Evolutionary conservation across 2,888 invertebrate species (phyloP).

Genomic region (Melinopterus prodromus): DNA sequence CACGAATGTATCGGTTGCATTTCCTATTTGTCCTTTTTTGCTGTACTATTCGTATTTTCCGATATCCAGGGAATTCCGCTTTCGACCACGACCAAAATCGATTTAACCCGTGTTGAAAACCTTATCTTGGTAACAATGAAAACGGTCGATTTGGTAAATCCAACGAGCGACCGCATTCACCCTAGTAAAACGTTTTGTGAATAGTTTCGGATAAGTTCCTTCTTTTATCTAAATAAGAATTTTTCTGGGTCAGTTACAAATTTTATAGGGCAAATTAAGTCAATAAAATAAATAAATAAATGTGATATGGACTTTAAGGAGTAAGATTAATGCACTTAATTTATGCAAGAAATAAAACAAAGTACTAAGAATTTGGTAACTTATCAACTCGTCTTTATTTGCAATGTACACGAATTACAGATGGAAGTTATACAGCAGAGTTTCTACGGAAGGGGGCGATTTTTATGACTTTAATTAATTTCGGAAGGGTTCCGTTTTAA

Average conservation of each 20-base stretch:
- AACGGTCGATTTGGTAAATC: too few species aligned
- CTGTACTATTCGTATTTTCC: background rate
- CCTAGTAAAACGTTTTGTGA: too few species aligned
- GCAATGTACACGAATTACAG: background rate
- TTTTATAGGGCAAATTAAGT: too few species aligned
- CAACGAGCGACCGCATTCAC: too few species aligned
- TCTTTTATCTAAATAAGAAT: too few species aligned
- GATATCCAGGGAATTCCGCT: background rate
- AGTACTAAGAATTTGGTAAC: too few species aligned
- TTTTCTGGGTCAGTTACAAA: too few species aligned
- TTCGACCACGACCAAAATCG: background rate
- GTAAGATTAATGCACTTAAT: too few species aligned
- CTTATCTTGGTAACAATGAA: background rate
- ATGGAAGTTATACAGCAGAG: background rate
- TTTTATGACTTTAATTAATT: slow-evolving; percentile 4
- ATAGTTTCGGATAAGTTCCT: too few species aligned
- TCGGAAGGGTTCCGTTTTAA: background rate
- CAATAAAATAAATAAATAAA: too few species aligned
- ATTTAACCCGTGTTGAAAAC: background rate
- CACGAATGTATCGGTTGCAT: background rate
- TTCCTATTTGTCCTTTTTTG: background rate
- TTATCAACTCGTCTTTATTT: background rate
- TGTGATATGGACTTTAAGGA: too few species aligned
- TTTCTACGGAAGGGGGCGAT: background rate
- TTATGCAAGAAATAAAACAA: too few species aligned